These are phyloP conservation scores for Ostrea denselamellosa DNA, from an alignment of 1,140 invertebrate species.

Conservation along the genomic window DNA sequence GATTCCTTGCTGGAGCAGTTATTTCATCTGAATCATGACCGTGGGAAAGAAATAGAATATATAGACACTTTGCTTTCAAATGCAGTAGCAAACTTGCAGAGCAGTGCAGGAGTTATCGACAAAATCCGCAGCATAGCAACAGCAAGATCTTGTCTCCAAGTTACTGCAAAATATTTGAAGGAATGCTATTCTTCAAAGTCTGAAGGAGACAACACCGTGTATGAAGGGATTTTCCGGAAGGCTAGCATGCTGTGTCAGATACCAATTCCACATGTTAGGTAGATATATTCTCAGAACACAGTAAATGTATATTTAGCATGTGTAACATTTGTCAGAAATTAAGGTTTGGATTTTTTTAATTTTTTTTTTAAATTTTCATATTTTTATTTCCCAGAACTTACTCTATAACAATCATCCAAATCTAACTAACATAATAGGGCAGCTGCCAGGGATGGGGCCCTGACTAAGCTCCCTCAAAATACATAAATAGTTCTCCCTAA, in stretches of 20 bases:
- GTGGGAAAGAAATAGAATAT: not conserved
- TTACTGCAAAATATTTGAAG: not conserved
- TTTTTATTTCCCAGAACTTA: too few relatives aligned
- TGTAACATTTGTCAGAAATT: too few relatives aligned
- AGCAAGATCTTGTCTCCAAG: not conserved
- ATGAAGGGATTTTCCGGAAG: not conserved
- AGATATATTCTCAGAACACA: not conserved
- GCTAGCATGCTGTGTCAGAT: not conserved
- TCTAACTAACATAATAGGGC: too few relatives aligned
- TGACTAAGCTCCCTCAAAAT: too few relatives aligned
- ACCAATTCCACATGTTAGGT: not conserved
- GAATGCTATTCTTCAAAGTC: not conserved
- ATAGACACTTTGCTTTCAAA: not conserved
- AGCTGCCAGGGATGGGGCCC: too few relatives aligned
- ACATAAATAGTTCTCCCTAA: too few relatives aligned
- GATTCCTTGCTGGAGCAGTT: not conserved
- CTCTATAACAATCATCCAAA: too few relatives aligned
- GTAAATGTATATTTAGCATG: too few relatives aligned
- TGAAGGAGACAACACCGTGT: not conserved
- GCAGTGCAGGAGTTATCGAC: not conserved
- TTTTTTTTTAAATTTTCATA: too few relatives aligned
- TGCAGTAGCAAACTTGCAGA: not conserved
- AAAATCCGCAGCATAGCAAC: not conserved
- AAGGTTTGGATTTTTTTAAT: too few relatives aligned
- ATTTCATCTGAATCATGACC: not conserved